These are phyloP conservation scores for Drosophila maculinotata DNA, from an alignment of 2,888 invertebrate species.

Conservation along the genomic window DNA sequence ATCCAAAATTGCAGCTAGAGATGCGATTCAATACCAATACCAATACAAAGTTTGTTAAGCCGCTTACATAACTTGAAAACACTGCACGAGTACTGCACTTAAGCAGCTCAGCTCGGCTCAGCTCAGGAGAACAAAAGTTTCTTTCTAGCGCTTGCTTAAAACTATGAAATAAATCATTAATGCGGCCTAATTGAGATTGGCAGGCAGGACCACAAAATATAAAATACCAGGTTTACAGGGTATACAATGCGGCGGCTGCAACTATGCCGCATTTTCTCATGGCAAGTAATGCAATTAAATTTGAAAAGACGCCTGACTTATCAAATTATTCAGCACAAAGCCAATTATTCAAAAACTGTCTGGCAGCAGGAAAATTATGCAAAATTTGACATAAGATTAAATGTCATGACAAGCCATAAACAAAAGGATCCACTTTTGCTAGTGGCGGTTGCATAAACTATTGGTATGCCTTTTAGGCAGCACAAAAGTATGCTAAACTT, in stretches of 20 bases:
- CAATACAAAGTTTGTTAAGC: conserved; percentile 56
- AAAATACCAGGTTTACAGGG: conserved; percentile 7
- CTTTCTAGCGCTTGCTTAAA: background rate
- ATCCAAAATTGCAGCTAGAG: conserved; percentile 13
- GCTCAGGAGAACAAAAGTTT: conserved; percentile 19
- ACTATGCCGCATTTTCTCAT: conserved; percentile 26
- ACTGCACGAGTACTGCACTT: conserved; percentile 1
- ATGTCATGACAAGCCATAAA: conserved; percentile 44
- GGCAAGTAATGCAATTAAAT: conserved; percentile 58
- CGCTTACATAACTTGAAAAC: conserved; percentile 25
- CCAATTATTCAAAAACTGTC: conserved; percentile 49
- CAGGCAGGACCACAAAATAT: conserved; percentile 1
- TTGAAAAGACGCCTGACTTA: conserved; percentile 10
- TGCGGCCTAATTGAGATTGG: conserved; percentile 44
- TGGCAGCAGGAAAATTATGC: conserved; percentile 34
- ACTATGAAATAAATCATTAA: conserved; percentile 53
- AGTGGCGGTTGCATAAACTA: conserved; percentile 23
- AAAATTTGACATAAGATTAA: conserved; percentile 54
- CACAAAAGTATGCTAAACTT: conserved; percentile 56
- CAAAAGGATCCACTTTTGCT: conserved; percentile 48
- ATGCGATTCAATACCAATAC: no score
- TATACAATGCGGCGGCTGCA: conserved; percentile 7
- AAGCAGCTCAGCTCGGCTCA: conserved; percentile 31
- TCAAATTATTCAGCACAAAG: conserved; percentile 49
- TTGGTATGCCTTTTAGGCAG: conserved; percentile 19